Evolutionary conservation across 2,888 invertebrate species (phyloP), one percentile per base, ranked within the genome.

Genomic region (Dendrolimus pini): DNA sequence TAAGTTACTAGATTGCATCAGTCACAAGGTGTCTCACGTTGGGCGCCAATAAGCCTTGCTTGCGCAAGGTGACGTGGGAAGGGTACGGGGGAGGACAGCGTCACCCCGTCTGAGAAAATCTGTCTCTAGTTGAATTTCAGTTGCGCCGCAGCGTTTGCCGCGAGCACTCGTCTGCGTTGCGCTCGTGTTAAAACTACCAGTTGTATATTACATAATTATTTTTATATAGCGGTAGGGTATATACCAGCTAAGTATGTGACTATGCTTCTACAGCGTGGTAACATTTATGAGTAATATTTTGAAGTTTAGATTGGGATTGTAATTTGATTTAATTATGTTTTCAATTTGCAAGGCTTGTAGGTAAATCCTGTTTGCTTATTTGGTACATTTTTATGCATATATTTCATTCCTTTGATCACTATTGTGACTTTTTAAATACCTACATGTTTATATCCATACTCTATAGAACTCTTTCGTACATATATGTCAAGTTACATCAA

Each of bases 81-180:
- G 61, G 59, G 60, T 57, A 52, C 59, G 60, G 41, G 60, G 61
- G 65, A 63, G 65, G 59, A 61, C 60, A 66, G 61, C 64, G 74
- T 56, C 75, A 60, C 69, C 68, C 70, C 65, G 77, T 78, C 81
- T 79, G 69, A 62, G 61, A 59, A 65, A 62, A 61, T 55, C 62
- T 58, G 41, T 52, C 14, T 18, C 55, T 64, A 63, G 56, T 9
- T 10, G 60, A 56, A 57, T 63, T 77, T 70, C 82, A 89, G 89
- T 89, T 83, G 85, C 86, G 89, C 80, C 81, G 82, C 85, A 82
- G 82, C 80, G 77, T 71, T 72, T 70, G 78, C 68, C 78, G 79
- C 75, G 81, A 66, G 71, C 74, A 69, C 69, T 77, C 78, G 82
- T 80, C 60, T 72, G 71, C 67, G 64, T 66, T 60, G 74, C 74